Evolutionary conservation across 2,113 vertebrate genomes (phyloP), one percentile per base, ranked within the genome.

Genomic region (Halichoerus grypus): DNA sequence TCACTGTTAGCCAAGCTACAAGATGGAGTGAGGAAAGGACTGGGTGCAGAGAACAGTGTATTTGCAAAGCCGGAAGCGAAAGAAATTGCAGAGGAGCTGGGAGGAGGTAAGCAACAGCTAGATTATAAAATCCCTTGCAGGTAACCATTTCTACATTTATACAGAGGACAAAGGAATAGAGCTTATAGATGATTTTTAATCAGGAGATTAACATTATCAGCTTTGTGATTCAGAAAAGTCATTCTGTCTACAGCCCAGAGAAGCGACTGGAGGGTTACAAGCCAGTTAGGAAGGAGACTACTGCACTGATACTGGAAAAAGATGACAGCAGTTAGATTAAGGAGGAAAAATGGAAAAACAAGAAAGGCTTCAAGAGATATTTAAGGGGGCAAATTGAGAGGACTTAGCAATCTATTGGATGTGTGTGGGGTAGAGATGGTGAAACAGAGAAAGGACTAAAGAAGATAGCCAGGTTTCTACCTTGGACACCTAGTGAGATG

Each of bases 151-250:
- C 31, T 49, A 79, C 69, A 8, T 42, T 93, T 90, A 89, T 9
- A 86, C 3, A 89, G 65, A 96, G 11, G 16, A 87, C 53, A 87
- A 72, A 88, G 72, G 28, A 74, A 85, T 3, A 81, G 46, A 61
- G 69, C 79, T n/a, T 77, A 42, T 1, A 2, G 7, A 24, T 83
- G 42, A 33, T 33, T 95, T 94, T 91, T 83, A 93, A 91, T 42
- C 67, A 87, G 18, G 16, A 85, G 49, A 91, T 85, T 92, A 94
- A 72, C 61, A 91, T 36, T 3, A 94, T 51, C 5, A 1, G 28
- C 83, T 55, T 26, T 87, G n/a, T 36, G 22, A 67, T 97, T 93
- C 87, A 36, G 72, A 67, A 83, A 84, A 69, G 26, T 65, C 49
- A 61, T 19, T 71, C 42, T 74, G 51, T 55, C 5, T 49, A 51